Conservation (phyloP, 2,113 vertebrate species). For the Corythaeola cristata region DNA sequence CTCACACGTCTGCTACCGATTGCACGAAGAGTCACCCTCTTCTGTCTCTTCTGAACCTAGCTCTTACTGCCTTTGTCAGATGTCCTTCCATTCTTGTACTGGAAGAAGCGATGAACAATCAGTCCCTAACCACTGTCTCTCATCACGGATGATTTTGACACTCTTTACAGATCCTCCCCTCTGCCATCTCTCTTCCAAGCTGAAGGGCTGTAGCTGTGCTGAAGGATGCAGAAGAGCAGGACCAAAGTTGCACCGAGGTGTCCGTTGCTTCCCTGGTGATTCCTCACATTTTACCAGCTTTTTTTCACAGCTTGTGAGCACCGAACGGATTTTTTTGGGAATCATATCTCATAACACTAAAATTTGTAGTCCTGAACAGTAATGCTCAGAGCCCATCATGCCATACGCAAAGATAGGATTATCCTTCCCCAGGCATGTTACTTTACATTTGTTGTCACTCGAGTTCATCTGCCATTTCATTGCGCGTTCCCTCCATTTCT, state of each 20-base stretch:
- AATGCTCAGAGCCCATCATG: not conserved
- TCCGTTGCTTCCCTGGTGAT: not conserved
- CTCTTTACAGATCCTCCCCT: not conserved
- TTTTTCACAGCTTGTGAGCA: not conserved
- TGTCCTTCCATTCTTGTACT: not conserved
- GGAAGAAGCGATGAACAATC: not conserved
- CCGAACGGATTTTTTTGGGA: not conserved
- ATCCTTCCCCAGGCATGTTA: not conserved
- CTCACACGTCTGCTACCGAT: not conserved
- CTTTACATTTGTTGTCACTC: not conserved
- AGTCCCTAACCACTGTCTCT: not conserved
- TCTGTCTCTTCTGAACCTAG: not conserved
- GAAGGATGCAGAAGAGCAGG: not conserved
- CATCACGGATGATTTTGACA: not conserved
- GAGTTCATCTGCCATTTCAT: not conserved
- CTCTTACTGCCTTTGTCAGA: not conserved
- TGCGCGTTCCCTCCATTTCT: not conserved
- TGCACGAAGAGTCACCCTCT: fast-evolving
- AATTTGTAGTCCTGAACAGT: not conserved
- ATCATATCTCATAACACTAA: not conserved
- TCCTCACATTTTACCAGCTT: not conserved
- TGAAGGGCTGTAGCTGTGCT: not conserved
- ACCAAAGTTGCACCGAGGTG: not conserved
- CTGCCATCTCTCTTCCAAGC: not conserved
- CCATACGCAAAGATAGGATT: not conserved